A percentile compares a stretch with the other conserved stretches of the same genome.
phyloP scores from a whole-genome alignment of 2,797 vertebrate genomes.

The Enteromius fasciolatus region DNA sequence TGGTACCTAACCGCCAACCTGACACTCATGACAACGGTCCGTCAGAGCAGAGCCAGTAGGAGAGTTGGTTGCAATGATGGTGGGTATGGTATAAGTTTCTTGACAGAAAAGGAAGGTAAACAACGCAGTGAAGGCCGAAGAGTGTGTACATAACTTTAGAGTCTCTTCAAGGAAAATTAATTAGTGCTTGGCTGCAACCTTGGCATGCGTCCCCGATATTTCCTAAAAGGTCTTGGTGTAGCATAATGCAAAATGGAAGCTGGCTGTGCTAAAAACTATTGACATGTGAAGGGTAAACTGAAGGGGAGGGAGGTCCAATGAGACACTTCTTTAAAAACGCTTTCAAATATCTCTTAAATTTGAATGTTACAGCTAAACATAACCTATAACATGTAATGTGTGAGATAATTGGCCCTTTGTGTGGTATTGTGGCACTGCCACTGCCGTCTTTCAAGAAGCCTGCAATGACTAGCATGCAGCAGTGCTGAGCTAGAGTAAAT shows the following conservation, averaged over 20 bases:
- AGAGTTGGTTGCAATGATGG: background rate
- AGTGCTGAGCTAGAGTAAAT: constrained; percentile 74
- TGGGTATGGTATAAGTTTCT: constrained; percentile 3
- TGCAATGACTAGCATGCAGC: constrained; percentile 71
- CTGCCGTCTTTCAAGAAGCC: constrained; percentile 70
- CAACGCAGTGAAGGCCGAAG: background rate
- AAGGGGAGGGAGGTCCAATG: constrained; percentile 65
- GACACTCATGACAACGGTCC: constrained; percentile 72
- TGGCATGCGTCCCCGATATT: constrained; percentile 63
- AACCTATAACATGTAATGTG: constrained; percentile 66
- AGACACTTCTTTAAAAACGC: constrained; percentile 63
- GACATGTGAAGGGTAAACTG: constrained; percentile 67
- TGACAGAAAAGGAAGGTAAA: background rate
- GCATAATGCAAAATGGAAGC: constrained; percentile 63
- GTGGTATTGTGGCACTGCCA: constrained; percentile 63
- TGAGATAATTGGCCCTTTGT: constrained; percentile 68
- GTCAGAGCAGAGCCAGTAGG: constrained; percentile 63
- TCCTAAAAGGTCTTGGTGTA: constrained; percentile 64
- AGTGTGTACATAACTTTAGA: constrained; percentile 53
- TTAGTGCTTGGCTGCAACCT: constrained; percentile 76
- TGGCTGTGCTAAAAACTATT: constrained; percentile 67
- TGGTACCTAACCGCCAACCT: constrained; percentile 58
- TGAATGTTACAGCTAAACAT: constrained; percentile 75
- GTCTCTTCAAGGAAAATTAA: constrained; percentile 67
- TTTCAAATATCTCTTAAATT: constrained; percentile 64